Conservation (phyloP, 92 coral and sea anemone genomes). For the Bergia puertoricense region DNA sequence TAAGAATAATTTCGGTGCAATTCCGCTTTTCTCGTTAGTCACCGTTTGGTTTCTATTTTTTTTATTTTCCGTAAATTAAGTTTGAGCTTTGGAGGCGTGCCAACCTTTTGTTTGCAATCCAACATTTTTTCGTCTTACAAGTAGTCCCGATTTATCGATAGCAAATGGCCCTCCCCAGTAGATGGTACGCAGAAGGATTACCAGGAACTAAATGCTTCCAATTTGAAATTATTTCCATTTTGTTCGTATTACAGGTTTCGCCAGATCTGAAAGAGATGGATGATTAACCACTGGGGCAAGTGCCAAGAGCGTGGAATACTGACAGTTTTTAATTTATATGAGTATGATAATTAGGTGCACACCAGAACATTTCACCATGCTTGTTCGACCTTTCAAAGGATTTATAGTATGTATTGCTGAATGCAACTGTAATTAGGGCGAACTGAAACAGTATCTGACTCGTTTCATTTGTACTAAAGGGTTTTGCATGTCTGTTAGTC, state of each 20-base stretch:
- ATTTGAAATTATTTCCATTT: not conserved
- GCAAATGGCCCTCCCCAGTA: not conserved
- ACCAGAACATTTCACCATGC: not conserved
- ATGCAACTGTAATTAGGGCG: not conserved
- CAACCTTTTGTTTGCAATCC: too few species aligned
- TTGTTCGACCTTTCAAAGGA: not conserved
- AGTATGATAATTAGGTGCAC: not conserved
- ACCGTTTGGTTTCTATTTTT: too few species aligned
- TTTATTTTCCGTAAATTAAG: too few species aligned
- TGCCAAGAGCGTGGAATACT: not conserved
- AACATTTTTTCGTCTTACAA: too few species aligned
- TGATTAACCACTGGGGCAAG: constrained; percentile 7
- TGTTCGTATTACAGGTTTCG: constrained; percentile 56
- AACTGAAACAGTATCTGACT: not conserved
- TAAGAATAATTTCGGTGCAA: too few species aligned
- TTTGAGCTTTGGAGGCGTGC: too few species aligned
- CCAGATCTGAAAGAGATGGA: constrained; percentile 76
- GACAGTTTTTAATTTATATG: not conserved
- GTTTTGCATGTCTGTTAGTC: too few species aligned
- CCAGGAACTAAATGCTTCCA: not conserved
- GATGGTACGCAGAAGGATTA: not conserved
- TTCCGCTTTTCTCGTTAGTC: too few species aligned
- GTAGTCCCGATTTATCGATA: too few species aligned
- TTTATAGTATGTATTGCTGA: not conserved
- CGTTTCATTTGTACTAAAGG: too few species aligned